Evolutionary conservation across 2,888 invertebrate genomes (phyloP).

Genomic region (Drosophila ustulata): DNA sequence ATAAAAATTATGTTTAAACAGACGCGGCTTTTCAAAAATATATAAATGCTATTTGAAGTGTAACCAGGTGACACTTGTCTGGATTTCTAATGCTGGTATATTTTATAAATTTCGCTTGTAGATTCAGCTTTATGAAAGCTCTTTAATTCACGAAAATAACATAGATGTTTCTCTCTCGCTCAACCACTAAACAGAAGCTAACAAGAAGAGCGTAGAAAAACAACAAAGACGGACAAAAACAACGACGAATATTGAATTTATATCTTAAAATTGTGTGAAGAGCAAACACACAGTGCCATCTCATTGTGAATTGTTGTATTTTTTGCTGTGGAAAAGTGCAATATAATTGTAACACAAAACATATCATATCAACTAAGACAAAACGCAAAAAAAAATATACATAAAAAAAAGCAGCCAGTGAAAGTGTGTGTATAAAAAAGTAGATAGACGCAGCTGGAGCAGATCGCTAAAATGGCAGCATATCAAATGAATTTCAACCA

Average conservation of each 20-base stretch:
- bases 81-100: no score
- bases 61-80: no score
- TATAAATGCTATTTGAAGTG: no score
- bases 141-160: no score
- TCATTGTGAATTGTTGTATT: slow-evolving; percentile 34
- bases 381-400: slow-evolving; percentile 6
- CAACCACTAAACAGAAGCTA: slow-evolving; percentile 40
- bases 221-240: slow-evolving; percentile 70
- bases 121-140: no score
- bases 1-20: no score
- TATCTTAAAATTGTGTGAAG: slow-evolving; percentile 28
- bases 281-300: slow-evolving; percentile 22
- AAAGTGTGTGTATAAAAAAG: slow-evolving; percentile 57
- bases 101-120: no score
- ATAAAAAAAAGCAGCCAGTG: slow-evolving; percentile 38
- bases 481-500: slow-evolving; percentile 81
- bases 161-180: no score
- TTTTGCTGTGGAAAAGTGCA: slow-evolving; percentile 37
- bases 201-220: slow-evolving; percentile 64
- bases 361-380: slow-evolving; percentile 16
- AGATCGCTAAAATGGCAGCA: slow-evolving; percentile 67
- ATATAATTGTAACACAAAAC: slow-evolving; percentile 10
- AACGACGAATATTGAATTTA: slow-evolving; percentile 47
- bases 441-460: slow-evolving; percentile 43
- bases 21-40: no score